These are phyloP conservation scores for Heliconius hermathena DNA, from an alignment of 1,140 invertebrate species.

Conservation along the genomic window DNA sequence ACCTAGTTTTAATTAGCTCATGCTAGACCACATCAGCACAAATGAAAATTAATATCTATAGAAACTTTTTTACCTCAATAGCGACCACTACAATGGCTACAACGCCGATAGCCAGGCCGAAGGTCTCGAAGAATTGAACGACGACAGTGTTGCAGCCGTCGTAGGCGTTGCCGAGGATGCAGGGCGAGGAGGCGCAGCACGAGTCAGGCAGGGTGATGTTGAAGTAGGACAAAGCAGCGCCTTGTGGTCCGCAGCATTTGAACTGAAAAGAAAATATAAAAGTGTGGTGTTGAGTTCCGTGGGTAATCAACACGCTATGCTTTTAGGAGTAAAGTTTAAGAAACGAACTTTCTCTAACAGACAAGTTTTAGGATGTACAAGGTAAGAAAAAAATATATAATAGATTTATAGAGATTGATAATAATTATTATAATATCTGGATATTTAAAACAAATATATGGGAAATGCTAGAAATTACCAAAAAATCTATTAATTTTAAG, in stretches of 20 bases:
- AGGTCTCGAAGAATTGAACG: conserved; percentile 55
- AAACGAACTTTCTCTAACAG: too few relatives aligned
- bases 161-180: conserved; percentile 54
- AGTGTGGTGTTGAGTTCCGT: too few relatives aligned
- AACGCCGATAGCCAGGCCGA: conserved; percentile 60
- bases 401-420: too few relatives aligned
- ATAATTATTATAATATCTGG: too few relatives aligned
- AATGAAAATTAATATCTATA: not conserved
- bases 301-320: too few relatives aligned
- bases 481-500: too few relatives aligned
- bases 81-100: conserved; percentile 57
- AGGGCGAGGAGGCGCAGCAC: conserved; percentile 55
- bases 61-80: conserved; percentile 56
- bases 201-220: conserved; percentile 43
- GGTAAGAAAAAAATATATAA: too few relatives aligned
- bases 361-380: too few relatives aligned
- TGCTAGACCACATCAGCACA: not conserved
- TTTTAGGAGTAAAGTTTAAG: too few relatives aligned
- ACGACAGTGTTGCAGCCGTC: conserved; percentile 51
- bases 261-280: conserved; percentile 46
- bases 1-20: not conserved
- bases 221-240: conserved; percentile 49
- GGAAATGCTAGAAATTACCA: too few relatives aligned
- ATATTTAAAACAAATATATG: too few relatives aligned
- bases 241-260: conserved; percentile 61